Evolutionary conservation across 2,888 invertebrate species (phyloP).

Genomic region (Tetanocera ferruginea): DNA sequence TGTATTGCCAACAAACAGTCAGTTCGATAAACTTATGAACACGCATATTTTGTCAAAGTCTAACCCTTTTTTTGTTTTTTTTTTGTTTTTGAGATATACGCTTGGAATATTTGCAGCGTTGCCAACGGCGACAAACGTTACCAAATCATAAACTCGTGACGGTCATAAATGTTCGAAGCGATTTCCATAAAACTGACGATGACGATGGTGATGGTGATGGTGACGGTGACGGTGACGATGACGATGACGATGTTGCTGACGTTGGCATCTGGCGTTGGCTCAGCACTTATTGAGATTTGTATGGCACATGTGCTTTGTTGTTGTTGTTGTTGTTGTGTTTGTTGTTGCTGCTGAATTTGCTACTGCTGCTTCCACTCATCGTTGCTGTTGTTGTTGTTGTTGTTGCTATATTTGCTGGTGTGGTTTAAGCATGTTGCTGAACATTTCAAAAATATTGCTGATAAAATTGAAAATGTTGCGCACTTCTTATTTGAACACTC

Average conservation of each 20-base stretch:
- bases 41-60: not conserved
- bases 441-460: not conserved
- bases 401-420: not conserved
- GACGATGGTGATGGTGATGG: not conserved
- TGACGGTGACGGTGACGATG: no score
- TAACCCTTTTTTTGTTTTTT: no score
- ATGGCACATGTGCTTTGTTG: not conserved
- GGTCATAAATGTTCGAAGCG: not conserved
- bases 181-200: not conserved
- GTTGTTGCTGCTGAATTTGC: not conserved
- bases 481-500: not conserved
- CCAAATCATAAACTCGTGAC: constrained; percentile 16
- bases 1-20: no score
- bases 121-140: constrained; percentile 5
- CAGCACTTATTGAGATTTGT: not conserved
- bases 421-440: not conserved
- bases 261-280: not conserved
- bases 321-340: not conserved
- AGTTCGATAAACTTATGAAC: no score
- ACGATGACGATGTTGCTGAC: not conserved
- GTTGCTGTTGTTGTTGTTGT: not conserved
- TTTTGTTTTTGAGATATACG: no score
- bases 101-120: no score
- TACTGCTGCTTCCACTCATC: not conserved
- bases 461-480: not conserved